Evolutionary conservation across 1,140 invertebrate species (phyloP), one percentile per base, ranked within the genome.

Genomic region (Gryon sp.): DNA sequence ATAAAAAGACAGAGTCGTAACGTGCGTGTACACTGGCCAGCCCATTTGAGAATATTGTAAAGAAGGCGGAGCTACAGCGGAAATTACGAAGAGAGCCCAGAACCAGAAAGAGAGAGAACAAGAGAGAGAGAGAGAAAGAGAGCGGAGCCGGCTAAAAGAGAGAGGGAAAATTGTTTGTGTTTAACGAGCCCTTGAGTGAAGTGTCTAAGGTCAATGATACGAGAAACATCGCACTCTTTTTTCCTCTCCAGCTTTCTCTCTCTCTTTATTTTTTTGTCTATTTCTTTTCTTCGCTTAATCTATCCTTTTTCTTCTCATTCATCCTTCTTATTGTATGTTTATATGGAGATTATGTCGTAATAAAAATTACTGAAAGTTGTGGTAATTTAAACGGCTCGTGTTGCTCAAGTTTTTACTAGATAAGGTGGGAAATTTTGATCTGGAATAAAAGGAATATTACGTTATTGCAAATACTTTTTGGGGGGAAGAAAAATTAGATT

Each of bases 1-100:
- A 87, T 87, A 87, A 88, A 88, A 88, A 88, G 83, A 86, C 80
- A 81, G 82, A 82, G 83, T 81, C 80, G 87, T 87, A 86, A 87
- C 85, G 84, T 84, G 85, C 84, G 84, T 85, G 83, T 85, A 78
- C 81, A 86, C 77, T 62, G 70, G 69, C 82, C 84, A 85, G 85
- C 83, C 84, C 82, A 87, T 86, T 87, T 86, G 76, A 82, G 76
- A 82, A 73, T 78, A 70, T 72, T 76, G 75, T 55, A 45, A 70
- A 65, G 74, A 79, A 72, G 72, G 72, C 48, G 52, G 76, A 60
- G 66, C 55, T 45, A 73, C n/a, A 52, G 43, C 63, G 59, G 76
- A 69, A 78, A 76, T 76, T 62, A 70, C 52, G 57, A 65, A 22
- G 73, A 68, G 55, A 72, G 55, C 19, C 48, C 52, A 66, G 43